phyloP scores from a whole-genome alignment of 1,140 invertebrate genomes.

The Aphelenchoides besseyi region DNA sequence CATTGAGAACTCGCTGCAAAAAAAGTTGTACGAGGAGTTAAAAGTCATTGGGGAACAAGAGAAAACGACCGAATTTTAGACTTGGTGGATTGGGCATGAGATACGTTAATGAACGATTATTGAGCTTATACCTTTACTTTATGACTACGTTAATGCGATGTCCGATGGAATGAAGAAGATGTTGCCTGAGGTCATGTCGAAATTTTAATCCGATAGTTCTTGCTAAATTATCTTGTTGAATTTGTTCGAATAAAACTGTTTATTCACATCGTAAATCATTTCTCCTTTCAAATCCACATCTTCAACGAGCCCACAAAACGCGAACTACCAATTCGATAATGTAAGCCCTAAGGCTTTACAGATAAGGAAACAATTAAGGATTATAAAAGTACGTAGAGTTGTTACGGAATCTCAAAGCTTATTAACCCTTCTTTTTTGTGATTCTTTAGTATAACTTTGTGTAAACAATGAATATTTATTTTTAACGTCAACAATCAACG shows the following conservation, averaged over 20 bases:
- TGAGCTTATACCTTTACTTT: background rate
- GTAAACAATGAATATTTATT: slow-evolving; percentile 5
- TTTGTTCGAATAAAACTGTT: background rate
- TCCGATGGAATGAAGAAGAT: slow-evolving; percentile 48
- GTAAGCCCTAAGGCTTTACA: too few relatives aligned
- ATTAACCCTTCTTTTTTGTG: background rate
- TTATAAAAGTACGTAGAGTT: too few relatives aligned
- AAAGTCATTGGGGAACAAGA: slow-evolving; percentile 88
- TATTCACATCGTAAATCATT: too few relatives aligned
- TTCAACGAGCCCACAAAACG: slow-evolving; percentile 26
- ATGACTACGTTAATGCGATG: slow-evolving; percentile 51
- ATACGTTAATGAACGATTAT: background rate
- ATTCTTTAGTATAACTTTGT: background rate
- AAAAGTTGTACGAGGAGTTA: slow-evolving; percentile 69
- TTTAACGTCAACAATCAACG: slow-evolving; percentile 18
- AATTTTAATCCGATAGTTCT: background rate
- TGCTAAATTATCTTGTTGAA: background rate
- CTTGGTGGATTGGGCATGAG: slow-evolving; percentile 56
- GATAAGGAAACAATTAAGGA: too few relatives aligned
- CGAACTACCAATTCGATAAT: slow-evolving; percentile 43
- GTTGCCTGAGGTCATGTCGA: slow-evolving; percentile 39
- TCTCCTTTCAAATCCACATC: background rate
- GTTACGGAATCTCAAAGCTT: too few relatives aligned
- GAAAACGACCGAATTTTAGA: slow-evolving; percentile 55
- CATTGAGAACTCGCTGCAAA: slow-evolving; percentile 79